Conservation (phyloP, 2,113 vertebrate genomes). For the Triplophysa siluroides region DNA sequence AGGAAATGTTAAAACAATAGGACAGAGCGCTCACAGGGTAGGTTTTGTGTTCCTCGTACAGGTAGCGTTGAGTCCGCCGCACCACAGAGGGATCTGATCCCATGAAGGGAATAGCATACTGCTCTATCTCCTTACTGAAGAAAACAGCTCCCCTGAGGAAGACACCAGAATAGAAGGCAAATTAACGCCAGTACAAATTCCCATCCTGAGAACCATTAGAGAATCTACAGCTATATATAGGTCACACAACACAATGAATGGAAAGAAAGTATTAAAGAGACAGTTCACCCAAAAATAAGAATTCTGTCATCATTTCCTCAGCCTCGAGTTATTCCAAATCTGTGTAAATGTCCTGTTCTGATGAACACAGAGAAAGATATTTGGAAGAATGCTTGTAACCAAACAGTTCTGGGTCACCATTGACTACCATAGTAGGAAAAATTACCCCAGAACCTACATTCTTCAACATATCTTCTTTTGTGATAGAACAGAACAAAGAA, state of each 20-base stretch:
- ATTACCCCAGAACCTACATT: too few relatives aligned
- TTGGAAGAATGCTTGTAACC: too few relatives aligned
- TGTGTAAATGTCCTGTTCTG: too few relatives aligned
- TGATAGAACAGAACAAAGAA: too few relatives aligned
- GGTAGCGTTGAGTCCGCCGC: slow-evolving; percentile 82
- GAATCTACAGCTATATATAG: slow-evolving; percentile 28
- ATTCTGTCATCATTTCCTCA: too few relatives aligned
- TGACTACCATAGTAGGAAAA: too few relatives aligned
- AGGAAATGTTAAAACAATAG: background rate
- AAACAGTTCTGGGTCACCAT: too few relatives aligned
- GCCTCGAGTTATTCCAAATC: too few relatives aligned
- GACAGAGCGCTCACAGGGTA: slow-evolving; percentile 62
- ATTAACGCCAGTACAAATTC: slow-evolving; percentile 35
- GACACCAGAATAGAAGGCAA: slow-evolving; percentile 32
- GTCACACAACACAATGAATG: slow-evolving; percentile 10
- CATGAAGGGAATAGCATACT: slow-evolving; percentile 81
- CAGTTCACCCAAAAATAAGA: too few relatives aligned
- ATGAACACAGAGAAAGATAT: too few relatives aligned
- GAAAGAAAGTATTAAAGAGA: background rate
- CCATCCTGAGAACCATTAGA: slow-evolving; percentile 27
- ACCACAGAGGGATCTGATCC: slow-evolving; percentile 85
- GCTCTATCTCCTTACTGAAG: slow-evolving; percentile 76
- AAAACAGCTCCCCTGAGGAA: slow-evolving; percentile 76
- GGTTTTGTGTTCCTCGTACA: slow-evolving; percentile 76
- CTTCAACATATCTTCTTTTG: too few relatives aligned